Conservation (phyloP, 2,888 invertebrate genomes). For the Leptopilina syphax region DNA sequence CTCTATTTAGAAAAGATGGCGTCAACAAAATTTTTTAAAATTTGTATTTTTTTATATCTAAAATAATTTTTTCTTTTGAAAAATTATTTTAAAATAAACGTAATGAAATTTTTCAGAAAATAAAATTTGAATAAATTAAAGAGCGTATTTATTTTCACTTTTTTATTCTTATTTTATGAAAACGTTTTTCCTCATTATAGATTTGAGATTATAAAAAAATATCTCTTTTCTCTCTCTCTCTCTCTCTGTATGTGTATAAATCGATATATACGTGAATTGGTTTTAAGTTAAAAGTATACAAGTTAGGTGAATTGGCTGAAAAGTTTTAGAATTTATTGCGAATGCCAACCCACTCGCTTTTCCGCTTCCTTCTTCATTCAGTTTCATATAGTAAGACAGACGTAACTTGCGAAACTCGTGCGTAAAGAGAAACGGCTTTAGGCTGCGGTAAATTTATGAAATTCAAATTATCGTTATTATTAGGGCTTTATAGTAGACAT, state of each 20-base stretch:
- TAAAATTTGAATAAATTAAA: too few species aligned
- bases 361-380: conserved; percentile 32
- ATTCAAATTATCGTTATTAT: conserved; percentile 65
- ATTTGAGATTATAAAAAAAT: neutral
- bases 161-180: too few species aligned
- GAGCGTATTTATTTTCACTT: too few species aligned
- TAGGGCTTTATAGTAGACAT: conserved; percentile 60
- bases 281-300: neutral
- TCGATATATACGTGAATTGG: neutral
- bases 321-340: conserved; percentile 24
- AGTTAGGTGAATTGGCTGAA: conserved; percentile 19
- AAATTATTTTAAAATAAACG: too few species aligned
- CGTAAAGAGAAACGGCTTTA: conserved; percentile 48
- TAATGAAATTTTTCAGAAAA: too few species aligned
- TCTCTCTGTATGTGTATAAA: too few species aligned
- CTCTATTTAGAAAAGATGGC: too few species aligned
- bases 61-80: too few species aligned
- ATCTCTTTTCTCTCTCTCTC: neutral
- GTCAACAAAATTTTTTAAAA: too few species aligned
- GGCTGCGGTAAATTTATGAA: conserved; percentile 58
- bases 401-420: conserved; percentile 56
- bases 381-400: conserved; percentile 19
- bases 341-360: conserved; percentile 32
- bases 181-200: neutral
- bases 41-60: too few species aligned